phyloP scores from a whole-genome alignment of 1,140 invertebrate species.

The Pectinophora gossypiella region DNA sequence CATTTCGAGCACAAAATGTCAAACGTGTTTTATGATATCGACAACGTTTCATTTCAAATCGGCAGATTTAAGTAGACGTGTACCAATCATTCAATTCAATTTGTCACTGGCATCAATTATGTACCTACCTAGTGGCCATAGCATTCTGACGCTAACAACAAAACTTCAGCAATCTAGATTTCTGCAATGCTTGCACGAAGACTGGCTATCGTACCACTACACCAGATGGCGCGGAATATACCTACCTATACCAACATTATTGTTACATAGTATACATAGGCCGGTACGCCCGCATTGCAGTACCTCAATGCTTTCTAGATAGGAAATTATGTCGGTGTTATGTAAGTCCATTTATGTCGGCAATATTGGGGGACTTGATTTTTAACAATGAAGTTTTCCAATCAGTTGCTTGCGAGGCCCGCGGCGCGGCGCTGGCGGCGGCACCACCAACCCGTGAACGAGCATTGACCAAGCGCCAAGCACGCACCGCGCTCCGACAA shows the following conservation, averaged over 20 bases:
- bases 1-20: neutral
- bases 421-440: conserved; percentile 44
- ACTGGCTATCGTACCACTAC: neutral
- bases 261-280: neutral
- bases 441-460: conserved; percentile 50
- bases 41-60: no score
- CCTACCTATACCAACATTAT: neutral
- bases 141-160: no score
- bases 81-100: no score
- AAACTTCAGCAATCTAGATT: neutral
- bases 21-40: no score
- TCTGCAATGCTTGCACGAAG: neutral
- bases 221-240: conserved; percentile 36
- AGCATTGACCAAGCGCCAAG: conserved; percentile 65
- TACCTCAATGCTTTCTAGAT: neutral
- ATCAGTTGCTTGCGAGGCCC: conserved; percentile 34
- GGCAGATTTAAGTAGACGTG: no score
- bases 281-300: conserved; percentile 6
- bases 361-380: neutral
- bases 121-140: no score
- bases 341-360: neutral
- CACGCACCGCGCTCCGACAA: conserved; percentile 45
- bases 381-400: conserved; percentile 8
- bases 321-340: neutral
- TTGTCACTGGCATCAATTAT: no score